Evolutionary conservation across 2,888 invertebrate species (phyloP), one percentile per base, ranked within the genome.

Genomic region (Terebella lapidaria): DNA sequence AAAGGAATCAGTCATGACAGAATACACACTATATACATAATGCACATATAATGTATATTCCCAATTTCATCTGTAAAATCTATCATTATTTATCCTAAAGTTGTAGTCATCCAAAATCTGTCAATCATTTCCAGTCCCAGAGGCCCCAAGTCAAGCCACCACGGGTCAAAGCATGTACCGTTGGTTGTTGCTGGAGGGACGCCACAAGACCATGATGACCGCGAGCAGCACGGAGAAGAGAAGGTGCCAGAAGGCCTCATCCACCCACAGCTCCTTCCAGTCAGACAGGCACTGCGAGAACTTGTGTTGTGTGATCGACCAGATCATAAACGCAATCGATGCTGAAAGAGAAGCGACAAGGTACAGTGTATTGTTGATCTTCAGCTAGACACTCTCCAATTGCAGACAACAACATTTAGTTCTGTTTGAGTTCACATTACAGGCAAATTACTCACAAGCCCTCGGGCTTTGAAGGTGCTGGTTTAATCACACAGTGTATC

Each of bases 161-260:
- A n/a, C n/a, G n/a, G n/a, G n/a, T n/a, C n/a, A n/a, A n/a, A n/a
- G n/a, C n/a, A n/a, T 15, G 42, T 88, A 92, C 72, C 93, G 86
- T 82, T 94, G 94, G 83, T 94, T 95, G 82, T 95, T 95, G 78
- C 91, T 92, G 22, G 93, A 92, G 3, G 95, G 95, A 68, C 95
- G 85, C 94, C 94, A 95, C 64, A 95, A 85, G 65, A 95, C 86
- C 91, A 95, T 94, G 70, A 96, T 95, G 30, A 91, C 91, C 42
- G 91, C 82, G 26, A 96, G 84, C 59, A 96, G 86, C 67, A 89
- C 85, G 20, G 91, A 92, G 82, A 96, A 95, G 60, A 94, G 84
- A 35, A 94, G 86, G 81, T 94, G 94, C 95, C 95, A 95, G 81
- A 91, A 95, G 2, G 92, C 94, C 67, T 92, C 91, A 78, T 95